A percentile compares a stretch with the other conserved stretches of the same genome.
Conservation (phyloP, 2,797 vertebrate species). For the Eulemur albifrons region DNA sequence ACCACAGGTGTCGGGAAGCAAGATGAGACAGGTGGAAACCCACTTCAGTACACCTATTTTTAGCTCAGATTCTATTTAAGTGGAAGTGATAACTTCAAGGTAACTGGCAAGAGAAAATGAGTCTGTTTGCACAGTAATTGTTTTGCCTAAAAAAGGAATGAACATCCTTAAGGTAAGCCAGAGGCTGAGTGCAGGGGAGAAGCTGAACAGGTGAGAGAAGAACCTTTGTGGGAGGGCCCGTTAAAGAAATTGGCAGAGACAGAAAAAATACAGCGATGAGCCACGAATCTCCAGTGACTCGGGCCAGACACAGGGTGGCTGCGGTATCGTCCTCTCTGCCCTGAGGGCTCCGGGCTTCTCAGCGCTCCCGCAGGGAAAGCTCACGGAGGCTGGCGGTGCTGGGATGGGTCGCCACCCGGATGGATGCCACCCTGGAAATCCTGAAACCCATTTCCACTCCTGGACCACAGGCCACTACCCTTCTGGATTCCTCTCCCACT, state of each 20-base stretch:
- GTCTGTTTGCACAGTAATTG: conserved; percentile 64
- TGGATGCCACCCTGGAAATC: rapidly evolving
- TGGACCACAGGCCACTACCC: not conserved
- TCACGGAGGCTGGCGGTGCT: not conserved
- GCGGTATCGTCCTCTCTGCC: not conserved
- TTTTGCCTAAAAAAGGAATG: conserved; percentile 67
- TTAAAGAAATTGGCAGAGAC: not conserved
- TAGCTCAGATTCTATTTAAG: conserved; percentile 73
- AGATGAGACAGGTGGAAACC: conserved; percentile 62
- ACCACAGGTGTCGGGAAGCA: conserved; percentile 57
- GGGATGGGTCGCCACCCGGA: not conserved
- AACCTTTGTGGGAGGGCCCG: not conserved
- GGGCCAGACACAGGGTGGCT: not conserved
- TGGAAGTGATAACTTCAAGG: conserved; percentile 62
- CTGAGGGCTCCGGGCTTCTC: not conserved
- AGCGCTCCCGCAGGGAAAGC: not conserved
- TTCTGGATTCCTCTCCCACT: not conserved
- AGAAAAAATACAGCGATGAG: not conserved
- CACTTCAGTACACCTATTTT: conserved; percentile 69
- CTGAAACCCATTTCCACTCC: not conserved
- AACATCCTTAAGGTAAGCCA: conserved; percentile 22
- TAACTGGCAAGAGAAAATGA: conserved; percentile 72
- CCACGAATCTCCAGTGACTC: not conserved
- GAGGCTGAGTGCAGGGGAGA: conserved; percentile 23
- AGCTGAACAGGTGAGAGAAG: conserved; percentile 29